These are phyloP conservation scores for Thelaira solivaga DNA, from an alignment of 2,888 invertebrate species.

Conservation along the genomic window DNA sequence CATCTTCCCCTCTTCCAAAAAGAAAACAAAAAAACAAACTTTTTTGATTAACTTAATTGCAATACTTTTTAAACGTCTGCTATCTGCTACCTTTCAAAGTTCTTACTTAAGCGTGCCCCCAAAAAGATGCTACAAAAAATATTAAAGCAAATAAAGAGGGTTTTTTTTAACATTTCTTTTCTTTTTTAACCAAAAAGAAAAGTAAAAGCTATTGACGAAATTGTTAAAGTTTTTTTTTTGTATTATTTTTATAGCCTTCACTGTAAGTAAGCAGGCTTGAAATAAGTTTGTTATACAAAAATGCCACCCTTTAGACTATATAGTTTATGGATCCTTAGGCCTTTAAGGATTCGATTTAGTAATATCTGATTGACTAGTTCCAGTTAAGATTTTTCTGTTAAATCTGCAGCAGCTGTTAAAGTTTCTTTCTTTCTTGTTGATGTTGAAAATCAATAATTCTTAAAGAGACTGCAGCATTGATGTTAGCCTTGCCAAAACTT, in stretches of 20 bases:
- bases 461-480: constrained; percentile 7
- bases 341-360: no score
- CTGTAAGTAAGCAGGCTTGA: no score
- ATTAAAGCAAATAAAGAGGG: background rate
- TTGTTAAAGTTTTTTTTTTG: constrained; percentile 29
- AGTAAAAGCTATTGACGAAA: constrained; percentile 27
- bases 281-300: no score
- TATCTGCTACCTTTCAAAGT: background rate
- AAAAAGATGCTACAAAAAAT: constrained; percentile 5
- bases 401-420: no score
- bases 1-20: no score
- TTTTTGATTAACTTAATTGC: constrained; percentile 68
- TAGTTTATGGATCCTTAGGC: no score
- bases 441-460: background rate
- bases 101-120: constrained; percentile 35
- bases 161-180: background rate
- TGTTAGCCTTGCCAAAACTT: constrained; percentile 2
- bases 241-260: constrained; percentile 16
- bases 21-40: no score
- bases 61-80: constrained; percentile 28
- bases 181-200: constrained; percentile 14
- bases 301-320: no score
- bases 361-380: no score
- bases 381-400: no score
- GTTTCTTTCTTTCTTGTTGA: constrained; percentile 41